Percentiles rank a stretch among this genome's conserved stretches.
Evolutionary conservation across 2,113 vertebrate species (phyloP).

Genomic region (Takifugu bimaculatus): DNA sequence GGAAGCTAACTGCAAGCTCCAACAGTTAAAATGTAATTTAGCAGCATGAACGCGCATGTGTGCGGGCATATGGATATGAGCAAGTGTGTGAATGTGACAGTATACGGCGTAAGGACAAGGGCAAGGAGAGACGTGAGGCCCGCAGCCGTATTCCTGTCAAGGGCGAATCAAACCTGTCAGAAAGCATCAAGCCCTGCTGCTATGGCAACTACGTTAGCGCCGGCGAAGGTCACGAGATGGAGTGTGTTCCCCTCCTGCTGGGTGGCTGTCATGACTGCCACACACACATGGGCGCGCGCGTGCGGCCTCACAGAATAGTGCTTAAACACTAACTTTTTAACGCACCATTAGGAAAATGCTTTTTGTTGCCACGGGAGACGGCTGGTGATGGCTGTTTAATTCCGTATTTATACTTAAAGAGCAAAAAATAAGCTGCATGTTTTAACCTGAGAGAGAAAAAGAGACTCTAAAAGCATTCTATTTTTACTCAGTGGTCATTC

Average conservation of each 20-base stretch:
- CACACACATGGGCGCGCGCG: slow-evolving; percentile 38
- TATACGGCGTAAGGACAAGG: slow-evolving; percentile 56
- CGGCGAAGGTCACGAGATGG: slow-evolving; percentile 70
- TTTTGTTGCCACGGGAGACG: slow-evolving; percentile 35
- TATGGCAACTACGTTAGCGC: slow-evolving; percentile 68
- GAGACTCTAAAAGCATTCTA: slow-evolving; percentile 37
- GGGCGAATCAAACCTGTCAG: slow-evolving; percentile 72
- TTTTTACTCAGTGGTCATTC: slow-evolving; percentile 43
- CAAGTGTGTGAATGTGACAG: slow-evolving; percentile 9
- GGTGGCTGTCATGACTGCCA: slow-evolving; percentile 60
- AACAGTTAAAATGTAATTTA: slow-evolving; percentile 52
- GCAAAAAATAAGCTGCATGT: slow-evolving; percentile 26
- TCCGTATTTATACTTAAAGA: slow-evolving; percentile 42
- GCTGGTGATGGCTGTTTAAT: slow-evolving; percentile 41
- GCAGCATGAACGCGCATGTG: slow-evolving; percentile 21
- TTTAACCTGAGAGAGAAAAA: slow-evolving; percentile 29
- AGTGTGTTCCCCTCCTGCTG: slow-evolving; percentile 61
- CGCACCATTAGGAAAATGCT: slow-evolving; percentile 21
- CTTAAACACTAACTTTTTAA: slow-evolving; percentile 26
- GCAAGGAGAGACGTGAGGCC: slow-evolving; percentile 44
- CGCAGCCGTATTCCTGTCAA: slow-evolving; percentile 61
- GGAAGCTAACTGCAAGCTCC: slow-evolving; percentile 27
- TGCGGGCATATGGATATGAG: slow-evolving; percentile 9
- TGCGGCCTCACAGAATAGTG: slow-evolving; percentile 13
- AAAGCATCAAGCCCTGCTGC: slow-evolving; percentile 69